Evolutionary conservation across 2,888 invertebrate genomes (phyloP).

Genomic region (Nephrocerus scutellatus): DNA sequence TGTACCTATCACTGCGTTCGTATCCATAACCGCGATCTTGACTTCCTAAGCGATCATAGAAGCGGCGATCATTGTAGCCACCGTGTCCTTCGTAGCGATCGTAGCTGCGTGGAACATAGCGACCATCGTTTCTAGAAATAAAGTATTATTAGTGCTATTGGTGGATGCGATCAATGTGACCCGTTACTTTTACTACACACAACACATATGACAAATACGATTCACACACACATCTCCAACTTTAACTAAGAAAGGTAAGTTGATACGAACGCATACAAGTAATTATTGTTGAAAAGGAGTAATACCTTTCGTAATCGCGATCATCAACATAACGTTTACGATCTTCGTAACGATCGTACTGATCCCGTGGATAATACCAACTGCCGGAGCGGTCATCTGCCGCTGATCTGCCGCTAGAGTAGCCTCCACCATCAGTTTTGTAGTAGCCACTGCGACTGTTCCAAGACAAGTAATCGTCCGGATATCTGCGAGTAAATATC

Average conservation of each 20-base stretch:
- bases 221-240: neutral
- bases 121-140: conserved; percentile 32
- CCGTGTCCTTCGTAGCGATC: conserved; percentile 36
- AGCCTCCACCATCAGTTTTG: conserved; percentile 23
- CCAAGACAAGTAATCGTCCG: conserved; percentile 23
- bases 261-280: conserved; percentile 19
- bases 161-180: too few relatives aligned
- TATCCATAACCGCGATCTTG: conserved; percentile 42
- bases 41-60: conserved; percentile 15
- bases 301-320: conserved; percentile 32
- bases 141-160: too few relatives aligned
- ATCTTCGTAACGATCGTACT: conserved; percentile 39
- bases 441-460: conserved; percentile 19
- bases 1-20: conserved; percentile 39
- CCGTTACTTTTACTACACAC: too few relatives aligned
- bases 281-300: conserved; percentile 21
- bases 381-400: conserved; percentile 33
- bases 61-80: conserved; percentile 30
- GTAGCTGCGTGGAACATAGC: conserved; percentile 30
- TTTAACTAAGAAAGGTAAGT: neutral
- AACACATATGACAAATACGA: too few relatives aligned
- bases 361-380: conserved; percentile 36
- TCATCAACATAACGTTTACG: conserved; percentile 30
- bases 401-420: conserved; percentile 32
- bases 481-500: conserved; percentile 15